Evolutionary conservation across 2,888 invertebrate genomes (phyloP).

Genomic region (Drosophila kuntzei): DNA sequence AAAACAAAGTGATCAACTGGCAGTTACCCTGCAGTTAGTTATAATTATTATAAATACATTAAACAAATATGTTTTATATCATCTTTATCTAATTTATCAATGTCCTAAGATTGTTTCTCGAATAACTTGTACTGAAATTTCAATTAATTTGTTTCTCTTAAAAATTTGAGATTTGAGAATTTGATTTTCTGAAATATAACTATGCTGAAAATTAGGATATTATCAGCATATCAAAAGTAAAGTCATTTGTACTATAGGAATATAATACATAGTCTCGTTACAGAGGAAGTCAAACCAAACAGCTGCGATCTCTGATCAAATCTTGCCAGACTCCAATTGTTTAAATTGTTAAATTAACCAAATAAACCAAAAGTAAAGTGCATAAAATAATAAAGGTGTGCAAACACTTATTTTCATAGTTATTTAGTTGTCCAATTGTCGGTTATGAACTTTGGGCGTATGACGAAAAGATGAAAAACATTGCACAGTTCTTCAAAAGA

Average conservation of each 20-base stretch:
- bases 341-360: neutral
- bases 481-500: conserved; percentile 17
- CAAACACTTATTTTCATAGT: conserved; percentile 9
- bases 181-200: too few species aligned
- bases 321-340: too few species aligned
- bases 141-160: neutral
- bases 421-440: conserved; percentile 11
- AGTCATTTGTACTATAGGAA: too few species aligned
- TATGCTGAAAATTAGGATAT: too few species aligned
- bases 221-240: too few species aligned
- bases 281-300: too few species aligned
- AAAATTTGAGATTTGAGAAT: too few species aligned
- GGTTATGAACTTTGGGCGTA: conserved; percentile 16
- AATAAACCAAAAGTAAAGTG: conserved; percentile 1
- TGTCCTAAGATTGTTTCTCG: neutral
- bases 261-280: too few species aligned
- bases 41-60: too few species aligned
- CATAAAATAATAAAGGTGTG: neutral
- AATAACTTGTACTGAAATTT: neutral
- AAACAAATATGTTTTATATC: neutral
- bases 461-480: conserved; percentile 34
- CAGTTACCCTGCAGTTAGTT: neutral
- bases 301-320: neutral
- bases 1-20: neutral
- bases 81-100: neutral